Evolutionary conservation across 1,140 invertebrate genomes (phyloP).

Genomic region (Chymomyza costata): DNA sequence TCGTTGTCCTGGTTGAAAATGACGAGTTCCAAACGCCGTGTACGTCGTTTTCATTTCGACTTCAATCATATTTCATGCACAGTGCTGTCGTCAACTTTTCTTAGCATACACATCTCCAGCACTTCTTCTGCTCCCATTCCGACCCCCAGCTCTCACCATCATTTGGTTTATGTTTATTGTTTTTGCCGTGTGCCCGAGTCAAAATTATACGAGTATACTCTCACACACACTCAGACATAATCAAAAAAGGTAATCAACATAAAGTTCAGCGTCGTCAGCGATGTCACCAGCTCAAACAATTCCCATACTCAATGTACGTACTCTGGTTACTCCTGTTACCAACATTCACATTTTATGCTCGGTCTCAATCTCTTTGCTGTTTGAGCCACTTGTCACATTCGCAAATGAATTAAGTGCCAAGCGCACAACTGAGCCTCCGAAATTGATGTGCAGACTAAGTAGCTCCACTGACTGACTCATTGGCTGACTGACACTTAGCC

Average conservation of each 20-base stretch:
- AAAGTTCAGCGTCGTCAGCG: constrained; percentile 63
- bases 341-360: constrained; percentile 15
- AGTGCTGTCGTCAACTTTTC: constrained; percentile 4
- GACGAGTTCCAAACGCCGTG: too few species aligned
- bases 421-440: constrained; percentile 59
- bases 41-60: constrained; percentile 57
- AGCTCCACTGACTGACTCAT: too few species aligned
- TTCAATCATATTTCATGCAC: constrained; percentile 68
- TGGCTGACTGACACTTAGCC: constrained; percentile 19
- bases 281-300: constrained; percentile 47
- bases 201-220: too few species aligned
- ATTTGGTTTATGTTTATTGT: constrained; percentile 73
- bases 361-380: constrained; percentile 11
- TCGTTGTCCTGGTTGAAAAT: too few species aligned
- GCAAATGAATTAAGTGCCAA: constrained; percentile 72
- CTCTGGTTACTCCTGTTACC: too few species aligned
- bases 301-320: too few species aligned
- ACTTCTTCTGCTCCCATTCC: too few species aligned
- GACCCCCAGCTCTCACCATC: constrained; percentile 19
- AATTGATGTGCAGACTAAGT: constrained; percentile 26
- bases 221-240: constrained; percentile 57
- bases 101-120: too few species aligned
- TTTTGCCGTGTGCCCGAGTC: constrained; percentile 59
- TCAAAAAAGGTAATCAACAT: constrained; percentile 74
- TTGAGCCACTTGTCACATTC: constrained; percentile 61